Percentiles rank a stretch among this genome's conserved stretches.
These are phyloP conservation scores for Timandra comae DNA, from an alignment of 2,888 invertebrate species.

Conservation along the genomic window DNA sequence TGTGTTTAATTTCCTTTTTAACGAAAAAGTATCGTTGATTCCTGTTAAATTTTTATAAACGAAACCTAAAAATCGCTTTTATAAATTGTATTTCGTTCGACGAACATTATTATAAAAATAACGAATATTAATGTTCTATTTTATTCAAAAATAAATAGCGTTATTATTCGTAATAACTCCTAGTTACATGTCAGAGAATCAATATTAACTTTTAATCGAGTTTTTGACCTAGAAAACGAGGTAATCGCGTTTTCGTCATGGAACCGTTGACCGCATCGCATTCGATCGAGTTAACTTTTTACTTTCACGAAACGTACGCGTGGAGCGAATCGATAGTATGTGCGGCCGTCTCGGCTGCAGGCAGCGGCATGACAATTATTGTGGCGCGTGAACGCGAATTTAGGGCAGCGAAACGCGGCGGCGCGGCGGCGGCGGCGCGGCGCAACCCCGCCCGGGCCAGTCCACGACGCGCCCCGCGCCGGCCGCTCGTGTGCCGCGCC, in stretches of 20 bases:
- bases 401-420: slow-evolving; percentile 56
- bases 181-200: slow-evolving; percentile 40
- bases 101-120: not conserved
- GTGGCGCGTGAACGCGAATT: slow-evolving; percentile 64
- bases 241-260: slow-evolving; percentile 50
- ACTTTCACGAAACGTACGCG: slow-evolving; percentile 60
- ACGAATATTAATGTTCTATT: not conserved
- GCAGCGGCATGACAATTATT: slow-evolving; percentile 65
- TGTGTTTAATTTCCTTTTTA: slow-evolving; percentile 20
- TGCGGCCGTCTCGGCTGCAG: slow-evolving; percentile 63
- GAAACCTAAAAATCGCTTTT: not conserved
- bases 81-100: not conserved
- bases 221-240: slow-evolving; percentile 59
- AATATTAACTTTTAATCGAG: slow-evolving; percentile 50
- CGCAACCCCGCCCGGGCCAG: slow-evolving; percentile 33
- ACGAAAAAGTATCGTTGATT: slow-evolving; percentile 11
- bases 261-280: slow-evolving; percentile 61
- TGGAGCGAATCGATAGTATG: slow-evolving; percentile 58
- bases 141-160: not conserved
- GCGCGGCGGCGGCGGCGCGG: slow-evolving; percentile 13
- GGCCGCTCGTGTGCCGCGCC: slow-evolving; percentile 43
- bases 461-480: slow-evolving; percentile 53
- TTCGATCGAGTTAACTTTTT: slow-evolving; percentile 70
- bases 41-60: slow-evolving; percentile 8
- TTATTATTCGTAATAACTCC: slow-evolving; percentile 15